Evolutionary conservation across 1,140 invertebrate genomes (phyloP), one percentile per base, ranked within the genome.

Genomic region (Philopotamus ludificatus): DNA sequence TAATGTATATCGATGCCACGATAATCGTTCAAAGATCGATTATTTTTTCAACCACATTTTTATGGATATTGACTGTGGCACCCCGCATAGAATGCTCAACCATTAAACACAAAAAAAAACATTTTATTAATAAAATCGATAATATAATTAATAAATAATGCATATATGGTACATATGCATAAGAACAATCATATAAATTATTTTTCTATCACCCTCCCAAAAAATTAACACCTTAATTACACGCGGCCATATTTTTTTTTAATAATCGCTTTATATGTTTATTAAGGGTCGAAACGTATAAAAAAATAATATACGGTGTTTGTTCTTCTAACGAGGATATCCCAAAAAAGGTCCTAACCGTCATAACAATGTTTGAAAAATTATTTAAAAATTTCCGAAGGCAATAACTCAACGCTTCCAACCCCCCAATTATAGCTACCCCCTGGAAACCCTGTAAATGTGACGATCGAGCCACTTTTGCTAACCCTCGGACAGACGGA

Each of bases 191-290:
- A n/a, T n/a, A n/a, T n/a, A n/a, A n/a, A n/a, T n/a, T n/a, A n/a
- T n/a, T n/a, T n/a, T n/a, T n/a, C n/a, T n/a, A n/a, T n/a, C n/a
- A n/a, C n/a, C 51, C n/a, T 57, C 22, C 9, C 39, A 3, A 42
- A 28, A 58, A 45, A 60, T 60, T 60, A 60, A 60, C 57, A 60
- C 57, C 57, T 60, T 47, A 60, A 60, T 60, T 60, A 60, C 57
- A 21, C 7, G 3, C 1, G 42, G 9, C 9, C 12, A n/a, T 21
- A 1, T 1, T 60, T 60, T 59, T 45, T 63, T 44, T 63, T n/a
- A 44, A 53, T 62, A 67, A 67, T 67, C 66, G 66, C 63, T 67
- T 67, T 67, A 63, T 67, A 67, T 62, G 59, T 63, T 67, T 67
- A 67, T 67, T 67, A 58, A 63, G 49, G 50, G 54, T 12, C 26